Evolutionary conservation across 1,140 invertebrate genomes (phyloP), one percentile per base, ranked within the genome.

Genomic region (Drosophila parvula): DNA sequence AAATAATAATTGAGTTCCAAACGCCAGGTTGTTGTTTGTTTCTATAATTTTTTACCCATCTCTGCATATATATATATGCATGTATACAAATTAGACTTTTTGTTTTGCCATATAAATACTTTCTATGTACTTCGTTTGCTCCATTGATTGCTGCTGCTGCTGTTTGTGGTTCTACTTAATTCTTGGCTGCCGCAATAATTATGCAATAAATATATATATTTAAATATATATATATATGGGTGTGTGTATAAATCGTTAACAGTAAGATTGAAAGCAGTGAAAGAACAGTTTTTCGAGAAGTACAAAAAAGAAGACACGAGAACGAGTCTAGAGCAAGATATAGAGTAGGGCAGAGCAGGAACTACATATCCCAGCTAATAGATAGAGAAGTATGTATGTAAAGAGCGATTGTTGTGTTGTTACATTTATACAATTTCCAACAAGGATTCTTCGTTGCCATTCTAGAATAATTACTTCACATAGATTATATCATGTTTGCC

Each of bases 381-480:
- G 78, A 74, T 65, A 83, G 68, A 58, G 22, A 22, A 3, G 71
- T 80, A 71, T 74, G 73, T 74, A 78, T 73, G 67, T 67, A 78
- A 48, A 86, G 62, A 56, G 43, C 47, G 14, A 16, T 12, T 44
- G 18, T 53, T 59, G 27, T 48, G 30, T 8, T 30, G 32, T 73
- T 73, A 43, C 16, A 45, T 65, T 68, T 73, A 57, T 65, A 64
- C 47, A 43, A 57, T 65, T 73, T 74, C 51, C 60, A 85, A 81
- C 83, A 88, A 89, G 67, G 64, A 74, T 70, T 89, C 50, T 53
- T 86, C 83, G 83, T 89, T 88, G 84, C 77, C 83, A 80, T 89
- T 78, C 81, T 79, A 79, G 64, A 79, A 79, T 79, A 88, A 78
- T 79, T 79, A 57, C 57, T 74, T 57, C 38, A 48, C 41, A 45